Evolutionary conservation across 2,888 invertebrate species (phyloP).

Genomic region (Callinectes sapidus): DNA sequence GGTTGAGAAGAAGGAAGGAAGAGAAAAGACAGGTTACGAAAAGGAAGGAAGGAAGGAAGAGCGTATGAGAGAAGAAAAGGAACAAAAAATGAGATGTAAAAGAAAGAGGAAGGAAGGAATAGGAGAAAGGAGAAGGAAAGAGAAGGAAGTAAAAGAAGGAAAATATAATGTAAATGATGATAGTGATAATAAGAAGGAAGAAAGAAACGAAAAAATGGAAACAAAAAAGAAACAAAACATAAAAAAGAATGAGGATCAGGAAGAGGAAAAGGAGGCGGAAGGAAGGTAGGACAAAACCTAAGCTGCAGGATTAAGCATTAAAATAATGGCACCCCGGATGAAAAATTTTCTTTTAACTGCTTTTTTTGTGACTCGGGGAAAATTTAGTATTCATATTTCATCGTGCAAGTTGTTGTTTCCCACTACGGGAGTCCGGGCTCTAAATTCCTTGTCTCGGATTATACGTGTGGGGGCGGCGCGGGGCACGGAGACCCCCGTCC

Average conservation of each 20-base stretch:
- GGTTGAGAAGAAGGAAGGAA: too few species aligned
- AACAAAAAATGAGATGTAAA: background rate
- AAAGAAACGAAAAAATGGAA: background rate
- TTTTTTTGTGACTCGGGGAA: conserved; percentile 41
- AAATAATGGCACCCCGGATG: conserved; percentile 42
- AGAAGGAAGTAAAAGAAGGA: background rate
- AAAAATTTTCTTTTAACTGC: conserved; percentile 42
- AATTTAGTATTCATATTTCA: conserved; percentile 48
- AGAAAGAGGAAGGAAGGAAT: background rate
- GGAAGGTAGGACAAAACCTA: conserved; percentile 31
- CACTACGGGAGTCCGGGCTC: conserved; percentile 43
- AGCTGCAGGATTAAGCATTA: conserved; percentile 35
- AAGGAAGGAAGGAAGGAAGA: background rate
- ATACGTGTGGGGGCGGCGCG: background rate
- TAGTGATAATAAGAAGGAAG: background rate
- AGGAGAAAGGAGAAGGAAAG: background rate
- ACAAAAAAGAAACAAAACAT: background rate
- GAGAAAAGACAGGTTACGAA: too few species aligned
- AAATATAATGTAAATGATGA: too few species aligned
- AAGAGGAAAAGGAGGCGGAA: conserved; percentile 8
- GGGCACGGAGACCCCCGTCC: background rate
- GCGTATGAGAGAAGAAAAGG: background rate
- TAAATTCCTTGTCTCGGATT: conserved; percentile 29
- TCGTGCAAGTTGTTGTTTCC: conserved; percentile 45
- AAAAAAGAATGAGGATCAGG: background rate